Evolutionary conservation across 2,888 invertebrate species (phyloP).

Genomic region (Melipona beecheii): DNA sequence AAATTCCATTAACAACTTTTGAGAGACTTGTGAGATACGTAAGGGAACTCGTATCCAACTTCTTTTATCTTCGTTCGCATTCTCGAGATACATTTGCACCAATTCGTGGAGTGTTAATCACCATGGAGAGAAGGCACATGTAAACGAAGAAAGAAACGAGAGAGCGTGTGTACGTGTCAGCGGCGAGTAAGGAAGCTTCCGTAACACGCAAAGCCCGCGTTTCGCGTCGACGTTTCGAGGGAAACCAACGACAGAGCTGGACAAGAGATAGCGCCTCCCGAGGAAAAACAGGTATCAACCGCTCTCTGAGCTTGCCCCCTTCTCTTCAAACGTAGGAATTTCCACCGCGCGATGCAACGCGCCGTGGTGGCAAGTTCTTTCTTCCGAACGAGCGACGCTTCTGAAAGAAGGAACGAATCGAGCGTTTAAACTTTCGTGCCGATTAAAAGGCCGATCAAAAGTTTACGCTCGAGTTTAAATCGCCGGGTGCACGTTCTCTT

Average conservation of each 20-base stretch:
- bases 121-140: background rate
- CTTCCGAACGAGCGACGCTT: background rate
- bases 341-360: constrained; percentile 62
- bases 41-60: background rate
- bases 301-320: constrained; percentile 44
- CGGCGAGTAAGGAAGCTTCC: constrained; percentile 55
- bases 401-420: background rate
- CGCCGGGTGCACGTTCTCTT: background rate
- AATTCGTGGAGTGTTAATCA: constrained; percentile 4
- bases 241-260: constrained; percentile 64
- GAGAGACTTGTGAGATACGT: background rate
- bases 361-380: constrained; percentile 12
- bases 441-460: background rate
- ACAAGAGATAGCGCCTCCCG: constrained; percentile 59
- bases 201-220: constrained; percentile 50
- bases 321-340: constrained; percentile 43
- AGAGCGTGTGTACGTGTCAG: constrained; percentile 11
- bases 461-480: background rate
- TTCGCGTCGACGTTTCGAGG: constrained; percentile 61
- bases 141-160: background rate
- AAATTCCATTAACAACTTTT: too few species aligned
- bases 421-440: background rate
- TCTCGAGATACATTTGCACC: background rate
- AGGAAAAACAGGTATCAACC: constrained; percentile 47
- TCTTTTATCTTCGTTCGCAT: background rate